Conservation (phyloP, 2,888 invertebrate genomes). For the Sminthurinus aureus region DNA sequence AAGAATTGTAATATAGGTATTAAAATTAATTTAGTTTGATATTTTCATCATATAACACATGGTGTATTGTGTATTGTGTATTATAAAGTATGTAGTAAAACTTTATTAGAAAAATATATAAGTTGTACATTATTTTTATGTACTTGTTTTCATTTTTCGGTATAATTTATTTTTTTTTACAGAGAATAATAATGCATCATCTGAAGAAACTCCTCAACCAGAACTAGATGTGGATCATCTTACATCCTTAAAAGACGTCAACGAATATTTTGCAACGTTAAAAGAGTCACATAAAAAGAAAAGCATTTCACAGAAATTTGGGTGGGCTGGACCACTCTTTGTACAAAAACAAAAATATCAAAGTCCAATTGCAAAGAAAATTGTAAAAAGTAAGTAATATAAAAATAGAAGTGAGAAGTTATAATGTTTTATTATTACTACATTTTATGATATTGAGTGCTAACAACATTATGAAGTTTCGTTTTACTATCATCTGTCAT, state of each 20-base stretch:
- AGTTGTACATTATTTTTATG: too few relatives aligned
- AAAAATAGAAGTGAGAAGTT: too few relatives aligned
- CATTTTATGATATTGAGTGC: too few relatives aligned
- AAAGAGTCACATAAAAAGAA: conserved; percentile 37
- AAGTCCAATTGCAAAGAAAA: too few relatives aligned
- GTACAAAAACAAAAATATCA: too few relatives aligned
- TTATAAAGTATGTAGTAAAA: background rate
- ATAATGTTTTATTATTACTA: too few relatives aligned
- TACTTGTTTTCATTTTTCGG: too few relatives aligned
- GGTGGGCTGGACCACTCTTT: conserved; percentile 56
- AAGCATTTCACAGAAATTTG: conserved; percentile 46
- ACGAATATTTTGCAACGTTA: conserved; percentile 20
- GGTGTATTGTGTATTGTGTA: background rate
- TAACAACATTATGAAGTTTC: too few relatives aligned
- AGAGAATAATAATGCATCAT: background rate
- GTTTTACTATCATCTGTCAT: too few relatives aligned
- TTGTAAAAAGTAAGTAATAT: too few relatives aligned
- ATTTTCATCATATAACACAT: background rate
- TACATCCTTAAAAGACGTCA: conserved; percentile 28
- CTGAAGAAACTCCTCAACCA: background rate
- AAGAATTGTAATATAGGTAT: conserved; percentile 5
- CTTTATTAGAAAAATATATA: too few relatives aligned
- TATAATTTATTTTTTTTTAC: too few relatives aligned
- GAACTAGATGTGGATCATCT: conserved; percentile 22
- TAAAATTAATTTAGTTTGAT: background rate